A percentile compares a stretch with the other conserved stretches of the same genome.
Evolutionary conservation across 2,797 vertebrate genomes (phyloP).

Genomic region (Diceros bicornis): DNA sequence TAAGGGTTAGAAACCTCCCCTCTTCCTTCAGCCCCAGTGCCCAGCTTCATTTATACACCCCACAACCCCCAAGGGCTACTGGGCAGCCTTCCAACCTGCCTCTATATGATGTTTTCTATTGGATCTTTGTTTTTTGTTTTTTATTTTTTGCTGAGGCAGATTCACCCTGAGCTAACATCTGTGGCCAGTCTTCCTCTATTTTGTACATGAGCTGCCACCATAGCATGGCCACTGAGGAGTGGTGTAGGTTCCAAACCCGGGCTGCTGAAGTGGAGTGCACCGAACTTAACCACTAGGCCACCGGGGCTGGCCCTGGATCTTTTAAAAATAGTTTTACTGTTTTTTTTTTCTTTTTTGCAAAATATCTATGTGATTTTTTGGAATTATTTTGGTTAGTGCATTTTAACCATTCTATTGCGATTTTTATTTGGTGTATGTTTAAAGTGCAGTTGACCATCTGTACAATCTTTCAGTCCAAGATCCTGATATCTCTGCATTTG

Average conservation of each 20-base stretch:
- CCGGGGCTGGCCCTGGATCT: too few relatives aligned
- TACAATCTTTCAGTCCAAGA: neutral
- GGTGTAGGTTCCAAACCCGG: too few relatives aligned
- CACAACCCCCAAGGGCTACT: neutral
- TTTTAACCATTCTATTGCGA: slow-evolving; percentile 7
- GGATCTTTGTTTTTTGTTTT: neutral
- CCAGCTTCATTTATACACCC: neutral
- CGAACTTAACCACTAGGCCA: too few relatives aligned
- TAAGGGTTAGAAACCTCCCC: neutral
- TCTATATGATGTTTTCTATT: neutral
- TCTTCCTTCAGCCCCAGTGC: neutral
- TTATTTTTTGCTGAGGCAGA: too few relatives aligned
- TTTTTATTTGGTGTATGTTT: slow-evolving; percentile 60
- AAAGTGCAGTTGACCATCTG: neutral
- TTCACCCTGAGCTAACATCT: too few relatives aligned
- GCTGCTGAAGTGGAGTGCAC: too few relatives aligned
- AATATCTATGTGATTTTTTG: neutral
- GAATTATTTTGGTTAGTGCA: neutral
- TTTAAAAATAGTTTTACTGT: neutral
- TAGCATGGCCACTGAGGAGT: too few relatives aligned
- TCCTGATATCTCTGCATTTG: neutral
- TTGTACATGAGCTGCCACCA: too few relatives aligned
- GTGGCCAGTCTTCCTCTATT: too few relatives aligned
- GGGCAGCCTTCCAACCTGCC: neutral
- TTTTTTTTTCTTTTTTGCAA: neutral